These are phyloP conservation scores for Loxodonta africana DNA, from an alignment of 2,113 vertebrate genomes.

Conservation along the genomic window DNA sequence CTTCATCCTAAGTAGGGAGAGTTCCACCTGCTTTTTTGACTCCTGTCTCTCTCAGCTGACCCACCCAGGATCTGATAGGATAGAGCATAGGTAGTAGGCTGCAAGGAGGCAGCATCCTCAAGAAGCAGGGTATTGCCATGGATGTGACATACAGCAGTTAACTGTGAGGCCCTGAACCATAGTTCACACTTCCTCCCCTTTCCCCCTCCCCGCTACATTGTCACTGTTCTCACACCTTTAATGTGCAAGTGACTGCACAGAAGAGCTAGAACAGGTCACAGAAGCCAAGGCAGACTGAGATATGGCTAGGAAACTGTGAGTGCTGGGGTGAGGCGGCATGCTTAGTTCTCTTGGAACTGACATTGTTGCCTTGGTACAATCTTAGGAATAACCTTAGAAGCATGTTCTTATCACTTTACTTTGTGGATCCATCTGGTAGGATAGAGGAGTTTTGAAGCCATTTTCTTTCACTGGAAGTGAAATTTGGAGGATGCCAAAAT, in stretches of 20 bases:
- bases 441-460: not conserved
- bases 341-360: slow-evolving; percentile 22
- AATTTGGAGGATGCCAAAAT: slow-evolving; percentile 46
- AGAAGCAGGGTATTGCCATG: slow-evolving; percentile 28
- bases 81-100: not conserved
- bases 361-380: not conserved
- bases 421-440: not conserved
- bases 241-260: slow-evolving; percentile 25
- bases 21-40: slow-evolving; percentile 38
- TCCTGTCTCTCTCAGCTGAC: not conserved
- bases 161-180: not conserved
- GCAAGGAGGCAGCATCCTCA: slow-evolving; percentile 8
- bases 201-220: not conserved
- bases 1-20: slow-evolving; percentile 17
- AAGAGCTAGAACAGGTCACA: slow-evolving; percentile 41
- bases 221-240: slow-evolving; percentile 61
- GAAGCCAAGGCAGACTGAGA: not conserved
- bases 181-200: slow-evolving; percentile 5
- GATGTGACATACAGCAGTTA: not conserved
- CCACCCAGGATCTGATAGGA: not conserved
- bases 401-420: slow-evolving; percentile 1
- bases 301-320: not conserved
- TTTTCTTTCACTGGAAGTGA: slow-evolving; percentile 39
- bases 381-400: slow-evolving; percentile 59
- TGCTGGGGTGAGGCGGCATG: not conserved